Evolutionary conservation across 2,888 invertebrate species (phyloP).

Genomic region (Pachliopta kotzebuea): DNA sequence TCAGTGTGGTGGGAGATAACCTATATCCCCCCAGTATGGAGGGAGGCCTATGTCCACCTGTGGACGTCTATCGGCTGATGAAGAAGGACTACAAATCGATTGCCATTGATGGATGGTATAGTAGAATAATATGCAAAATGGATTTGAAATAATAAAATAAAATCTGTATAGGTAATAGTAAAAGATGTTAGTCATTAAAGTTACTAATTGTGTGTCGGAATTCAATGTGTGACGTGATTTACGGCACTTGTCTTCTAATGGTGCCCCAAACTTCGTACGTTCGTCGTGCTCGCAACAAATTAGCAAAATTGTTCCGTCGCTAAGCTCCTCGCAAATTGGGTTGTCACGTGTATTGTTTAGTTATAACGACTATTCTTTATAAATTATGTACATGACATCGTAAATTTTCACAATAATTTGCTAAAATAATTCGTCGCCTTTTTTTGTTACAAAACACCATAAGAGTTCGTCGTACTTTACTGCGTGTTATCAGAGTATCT

Average conservation of each 20-base stretch:
- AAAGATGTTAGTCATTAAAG: slow-evolving; percentile 22
- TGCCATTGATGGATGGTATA: no score
- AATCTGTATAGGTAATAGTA: slow-evolving; percentile 1
- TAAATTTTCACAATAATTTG: not conserved
- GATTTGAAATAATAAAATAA: slow-evolving; percentile 9
- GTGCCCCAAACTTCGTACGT: slow-evolving; percentile 23
- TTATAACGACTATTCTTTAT: not conserved
- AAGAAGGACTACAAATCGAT: no score
- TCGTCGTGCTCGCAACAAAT: slow-evolving; percentile 19
- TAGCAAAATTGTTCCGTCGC: slow-evolving; percentile 24
- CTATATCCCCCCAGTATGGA: no score
- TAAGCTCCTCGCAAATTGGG: slow-evolving; percentile 20
- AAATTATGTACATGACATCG: not conserved
- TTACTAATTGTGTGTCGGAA: slow-evolving; percentile 28
- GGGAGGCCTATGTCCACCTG: no score
- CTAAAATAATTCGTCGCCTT: not conserved
- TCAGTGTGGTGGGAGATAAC: no score
- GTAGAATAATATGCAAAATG: not conserved
- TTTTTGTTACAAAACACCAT: not conserved
- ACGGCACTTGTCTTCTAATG: slow-evolving; percentile 29
- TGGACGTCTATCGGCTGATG: no score
- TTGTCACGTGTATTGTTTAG: slow-evolving; percentile 9
- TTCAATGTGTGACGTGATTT: slow-evolving; percentile 28
- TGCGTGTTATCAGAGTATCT: no score
- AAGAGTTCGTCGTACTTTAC: no score